Base-by-base conservation (phyloP, 1,140 invertebrate species). In the Drosophila athabasca region DNA sequence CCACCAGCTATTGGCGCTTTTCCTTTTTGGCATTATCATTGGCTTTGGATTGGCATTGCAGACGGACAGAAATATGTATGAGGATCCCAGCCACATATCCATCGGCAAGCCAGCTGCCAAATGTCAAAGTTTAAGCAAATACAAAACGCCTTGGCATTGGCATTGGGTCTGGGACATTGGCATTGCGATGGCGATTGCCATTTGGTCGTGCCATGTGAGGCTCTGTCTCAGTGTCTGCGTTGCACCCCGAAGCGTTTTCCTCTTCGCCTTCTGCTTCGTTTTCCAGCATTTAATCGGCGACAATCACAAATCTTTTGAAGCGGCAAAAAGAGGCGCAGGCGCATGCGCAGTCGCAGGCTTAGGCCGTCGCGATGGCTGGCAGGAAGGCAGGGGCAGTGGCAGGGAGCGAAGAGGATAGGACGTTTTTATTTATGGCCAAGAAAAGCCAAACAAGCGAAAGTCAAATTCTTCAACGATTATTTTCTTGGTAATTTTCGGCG, bases 381-480 rank as follows among this genome's bases (percentile, higher is more conserved):
- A 5, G 35, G 35, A 11, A 0, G 35, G 11, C 11, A 11, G n/a
- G n/a, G n/a, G n/a, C n/a, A n/a, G n/a, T n/a, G n/a, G n/a, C n/a
- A n/a, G 31, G 9, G 9, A 35, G 9, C 1, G 31, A 35, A 39
- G 35, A 22, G 62, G 50, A 46, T 50, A 24, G 57, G 65, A 76
- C 54, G 53, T 76, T 87, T 88, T 88, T 88, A 88, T 88, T 88
- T 88, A 88, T 88, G 84, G 83, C 79, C 64, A 41, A 43, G 46
- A 58, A 11, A 62, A 71, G 71, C 75, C 76, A 79, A 69, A 76
- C 76, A 88, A 88, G 83, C 83, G 83, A 88, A 88, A 88, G 83
- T 88, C 75, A 88, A 88, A 87, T 87, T 87, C 82, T 87, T 88
- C 83, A 49, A 41, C 82, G 83, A 88, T 82, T 88, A 87, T 87